phyloP scores from a whole-genome alignment of 1,140 invertebrate species.

The Fopius arisanus region DNA sequence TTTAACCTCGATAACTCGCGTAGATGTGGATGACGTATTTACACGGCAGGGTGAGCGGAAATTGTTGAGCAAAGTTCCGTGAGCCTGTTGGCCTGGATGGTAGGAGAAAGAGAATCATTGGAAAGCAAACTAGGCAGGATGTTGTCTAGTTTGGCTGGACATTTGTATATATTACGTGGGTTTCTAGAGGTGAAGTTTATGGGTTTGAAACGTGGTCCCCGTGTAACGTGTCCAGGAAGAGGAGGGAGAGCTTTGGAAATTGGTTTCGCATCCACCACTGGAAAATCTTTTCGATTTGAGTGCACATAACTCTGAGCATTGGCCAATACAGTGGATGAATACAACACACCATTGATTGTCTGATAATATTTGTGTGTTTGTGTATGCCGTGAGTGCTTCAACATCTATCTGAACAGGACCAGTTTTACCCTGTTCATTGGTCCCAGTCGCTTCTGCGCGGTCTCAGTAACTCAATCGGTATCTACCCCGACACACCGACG shows the following conservation, averaged over 20 bases:
- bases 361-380: background rate
- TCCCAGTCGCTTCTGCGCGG: constrained; percentile 34
- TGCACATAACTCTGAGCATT: background rate
- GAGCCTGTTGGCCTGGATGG: no score
- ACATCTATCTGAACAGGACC: background rate
- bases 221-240: background rate
- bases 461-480: constrained; percentile 48
- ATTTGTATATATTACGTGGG: background rate
- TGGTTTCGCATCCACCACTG: background rate
- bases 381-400: no score
- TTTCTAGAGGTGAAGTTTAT: background rate
- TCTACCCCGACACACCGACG: constrained; percentile 44
- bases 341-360: background rate
- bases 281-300: background rate
- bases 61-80: background rate
- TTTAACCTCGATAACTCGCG: background rate
- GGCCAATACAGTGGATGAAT: background rate
- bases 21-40: background rate
- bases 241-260: background rate
- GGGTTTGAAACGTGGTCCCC: background rate
- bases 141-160: no score
- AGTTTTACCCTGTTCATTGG: background rate
- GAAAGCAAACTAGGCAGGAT: no score
- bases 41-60: background rate
- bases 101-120: no score